Evolutionary conservation across 1,140 invertebrate genomes (phyloP), one percentile per base, ranked within the genome.

Genomic region (Holcopasites calliopsidis): DNA sequence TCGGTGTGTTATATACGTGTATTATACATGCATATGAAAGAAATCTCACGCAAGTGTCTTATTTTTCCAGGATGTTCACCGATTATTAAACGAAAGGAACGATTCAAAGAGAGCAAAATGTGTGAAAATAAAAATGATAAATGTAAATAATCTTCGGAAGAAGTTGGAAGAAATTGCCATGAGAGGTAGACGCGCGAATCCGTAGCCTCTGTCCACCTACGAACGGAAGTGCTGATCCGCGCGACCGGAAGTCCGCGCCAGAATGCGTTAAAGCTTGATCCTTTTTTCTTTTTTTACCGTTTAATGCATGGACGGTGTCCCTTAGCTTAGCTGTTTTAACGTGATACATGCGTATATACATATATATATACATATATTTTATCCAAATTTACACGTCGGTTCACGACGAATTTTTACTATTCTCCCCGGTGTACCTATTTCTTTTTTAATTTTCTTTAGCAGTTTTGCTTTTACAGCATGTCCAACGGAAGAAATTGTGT

Each of bases 31-130:
- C 85, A 85, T 80, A 84, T 86, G 83, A 80, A 85, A 84, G 82
- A 86, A 88, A 87, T 87, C 83, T 87, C 86, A 86, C 86, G 80
- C 84, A 88, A 86, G 84, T 87, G 85, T 86, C 86, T 84, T 86
- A 87, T 87, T 86, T 88, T 85, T 87, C 77, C 85, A 87, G 85
- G 81, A 85, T 86, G 79, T 86, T 86, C 84, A 80, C 76, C 77
- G 73, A 47, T 77, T 83, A 83, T 72, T 77, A 77, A 81, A 69
- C n/a, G 38, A 35, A 33, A 44, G 42, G 60, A 65, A 52, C 31
- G 33, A 66, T n/a, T 52, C 35, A 62, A n/a, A 54, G 31, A 26
- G 44, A 52, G 33, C 38, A 52, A 28, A 52, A 50, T 52, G 40
- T 16, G 8, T 58, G 28, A 57, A 40, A n/a, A 31, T 21, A 26